phyloP scores from a whole-genome alignment of 2,888 invertebrate species.

The Orgyia antiqua region DNA sequence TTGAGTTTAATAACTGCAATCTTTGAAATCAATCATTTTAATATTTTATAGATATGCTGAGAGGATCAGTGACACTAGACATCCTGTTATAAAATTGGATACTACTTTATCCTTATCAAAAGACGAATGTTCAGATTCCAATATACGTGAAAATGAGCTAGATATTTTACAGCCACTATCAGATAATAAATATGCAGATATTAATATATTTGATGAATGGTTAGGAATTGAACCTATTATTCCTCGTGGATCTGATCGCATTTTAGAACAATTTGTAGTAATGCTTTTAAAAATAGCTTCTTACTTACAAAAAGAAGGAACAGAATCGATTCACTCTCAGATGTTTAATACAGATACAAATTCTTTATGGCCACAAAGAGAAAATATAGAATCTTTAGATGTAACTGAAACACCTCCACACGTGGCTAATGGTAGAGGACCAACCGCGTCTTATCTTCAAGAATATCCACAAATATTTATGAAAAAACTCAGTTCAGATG shows the following conservation, averaged over 20 bases:
- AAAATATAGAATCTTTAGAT: slow-evolving; percentile 31
- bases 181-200: slow-evolving; percentile 35
- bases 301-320: slow-evolving; percentile 40
- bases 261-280: slow-evolving; percentile 61
- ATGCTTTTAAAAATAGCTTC: slow-evolving; percentile 58
- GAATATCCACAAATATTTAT: slow-evolving; percentile 67
- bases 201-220: slow-evolving; percentile 54
- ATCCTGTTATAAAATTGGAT: slow-evolving; percentile 11
- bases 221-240: slow-evolving; percentile 49
- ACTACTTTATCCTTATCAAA: slow-evolving; percentile 17
- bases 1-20: no score
- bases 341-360: slow-evolving; percentile 20
- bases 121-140: slow-evolving; percentile 25
- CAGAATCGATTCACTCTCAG: slow-evolving; percentile 25
- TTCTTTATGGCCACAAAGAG: slow-evolving; percentile 12
- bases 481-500: slow-evolving; percentile 41
- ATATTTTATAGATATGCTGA: slow-evolving; percentile 48
- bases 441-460: slow-evolving; percentile 51
- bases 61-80: slow-evolving; percentile 14
- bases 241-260: slow-evolving; percentile 57
- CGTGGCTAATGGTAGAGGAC: slow-evolving; percentile 44
- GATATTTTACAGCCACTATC: slow-evolving; percentile 29
- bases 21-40: no score
- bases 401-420: slow-evolving; percentile 47
- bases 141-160: slow-evolving; percentile 28